These are phyloP conservation scores for pig (Sus scrofa) DNA, from an alignment of 2,113 vertebrate genomes.

Conservation along the genomic window DNA sequence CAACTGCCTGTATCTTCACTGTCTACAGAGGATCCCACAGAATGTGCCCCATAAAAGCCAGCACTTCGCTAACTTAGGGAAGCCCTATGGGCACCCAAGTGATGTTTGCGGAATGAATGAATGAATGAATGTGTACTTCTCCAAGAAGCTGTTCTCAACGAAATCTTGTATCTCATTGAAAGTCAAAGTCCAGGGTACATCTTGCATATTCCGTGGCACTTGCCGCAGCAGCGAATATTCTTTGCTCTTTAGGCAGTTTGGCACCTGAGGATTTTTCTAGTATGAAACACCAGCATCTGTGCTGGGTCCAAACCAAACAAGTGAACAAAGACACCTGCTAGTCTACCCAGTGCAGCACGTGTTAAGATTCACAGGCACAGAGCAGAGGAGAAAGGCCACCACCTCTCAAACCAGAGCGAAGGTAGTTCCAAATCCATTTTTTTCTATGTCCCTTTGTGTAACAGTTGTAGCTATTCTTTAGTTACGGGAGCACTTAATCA, in stretches of 20 bases:
- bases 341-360: background rate
- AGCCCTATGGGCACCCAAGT: background rate
- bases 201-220: background rate
- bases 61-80: accelerated
- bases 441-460: background rate
- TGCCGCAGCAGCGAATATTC: background rate
- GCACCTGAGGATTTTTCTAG: background rate
- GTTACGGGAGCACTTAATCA: background rate
- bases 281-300: background rate
- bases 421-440: background rate
- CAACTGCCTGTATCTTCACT: accelerated
- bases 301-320: conserved; percentile 1
- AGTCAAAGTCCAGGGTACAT: background rate
- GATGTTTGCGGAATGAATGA: no score
- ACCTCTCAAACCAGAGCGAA: background rate
- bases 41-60: accelerated
- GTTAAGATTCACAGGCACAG: background rate
- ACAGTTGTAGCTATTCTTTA: background rate
- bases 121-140: background rate
- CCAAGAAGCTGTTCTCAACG: background rate
- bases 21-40: background rate
- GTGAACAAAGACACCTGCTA: background rate
- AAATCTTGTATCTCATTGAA: background rate
- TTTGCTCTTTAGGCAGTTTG: background rate
- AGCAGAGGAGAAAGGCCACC: background rate